A percentile compares a stretch with the other conserved stretches of the same genome.
Evolutionary conservation across 2,797 vertebrate species (phyloP).

Genomic region (Scolopax rusticola): DNA sequence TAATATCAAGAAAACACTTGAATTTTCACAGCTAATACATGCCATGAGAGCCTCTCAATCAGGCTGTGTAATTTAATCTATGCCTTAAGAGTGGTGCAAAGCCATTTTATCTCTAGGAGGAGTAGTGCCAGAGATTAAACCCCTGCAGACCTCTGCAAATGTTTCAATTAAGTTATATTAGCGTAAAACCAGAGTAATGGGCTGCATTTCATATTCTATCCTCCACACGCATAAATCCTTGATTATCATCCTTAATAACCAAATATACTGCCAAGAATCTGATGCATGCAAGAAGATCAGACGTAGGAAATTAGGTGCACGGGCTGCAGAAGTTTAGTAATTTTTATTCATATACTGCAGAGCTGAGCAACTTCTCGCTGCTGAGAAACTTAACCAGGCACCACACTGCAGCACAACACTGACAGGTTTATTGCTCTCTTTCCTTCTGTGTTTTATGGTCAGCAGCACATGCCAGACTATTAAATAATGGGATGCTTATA

Average conservation of each 20-base stretch:
- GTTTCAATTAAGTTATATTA: not conserved
- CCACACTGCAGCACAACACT: conserved; percentile 17
- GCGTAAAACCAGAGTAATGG: not conserved
- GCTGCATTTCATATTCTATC: not conserved
- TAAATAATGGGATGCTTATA: not conserved
- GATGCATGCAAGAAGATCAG: not conserved
- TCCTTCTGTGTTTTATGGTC: not conserved
- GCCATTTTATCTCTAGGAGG: not conserved
- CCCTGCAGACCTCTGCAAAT: conserved; percentile 15
- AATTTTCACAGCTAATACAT: not conserved
- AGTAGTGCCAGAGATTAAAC: not conserved
- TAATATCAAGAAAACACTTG: not conserved
- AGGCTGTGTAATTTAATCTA: not conserved
- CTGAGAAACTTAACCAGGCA: not conserved
- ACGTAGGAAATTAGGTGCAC: not conserved
- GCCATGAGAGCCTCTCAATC: not conserved
- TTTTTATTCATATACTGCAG: conserved; percentile 40
- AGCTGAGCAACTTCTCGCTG: not conserved
- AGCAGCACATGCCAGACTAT: not conserved
- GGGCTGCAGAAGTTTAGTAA: not conserved
- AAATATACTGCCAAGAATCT: not conserved
- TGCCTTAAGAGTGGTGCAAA: not conserved
- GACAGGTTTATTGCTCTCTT: not conserved
- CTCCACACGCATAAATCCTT: not conserved
- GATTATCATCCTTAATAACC: not conserved